Percentiles rank a stretch among this genome's conserved stretches.
These are phyloP conservation scores for Semnornis frantzii DNA, from an alignment of 2,113 vertebrate genomes.

Conservation along the genomic window DNA sequence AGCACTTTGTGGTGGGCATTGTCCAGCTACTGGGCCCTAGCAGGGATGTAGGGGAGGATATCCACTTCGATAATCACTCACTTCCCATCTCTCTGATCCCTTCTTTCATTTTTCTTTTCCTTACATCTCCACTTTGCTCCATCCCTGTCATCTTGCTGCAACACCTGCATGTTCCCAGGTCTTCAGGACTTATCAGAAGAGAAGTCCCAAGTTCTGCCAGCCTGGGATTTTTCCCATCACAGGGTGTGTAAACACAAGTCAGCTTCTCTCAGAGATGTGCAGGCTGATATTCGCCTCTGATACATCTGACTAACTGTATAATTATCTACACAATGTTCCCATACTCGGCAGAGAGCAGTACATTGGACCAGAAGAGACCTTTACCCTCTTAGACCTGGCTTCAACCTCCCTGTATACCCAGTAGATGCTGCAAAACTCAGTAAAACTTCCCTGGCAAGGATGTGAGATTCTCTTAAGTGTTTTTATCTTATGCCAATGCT, in stretches of 20 bases:
- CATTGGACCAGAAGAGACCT: not conserved
- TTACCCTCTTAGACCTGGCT: not conserved
- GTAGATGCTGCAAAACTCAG: not conserved
- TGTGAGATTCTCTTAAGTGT: not conserved
- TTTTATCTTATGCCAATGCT: not conserved
- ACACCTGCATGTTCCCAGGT: not conserved
- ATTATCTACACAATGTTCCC: not conserved
- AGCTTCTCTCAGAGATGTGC: not conserved
- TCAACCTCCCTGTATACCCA: not conserved
- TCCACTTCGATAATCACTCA: not conserved
- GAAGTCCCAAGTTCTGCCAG: not conserved
- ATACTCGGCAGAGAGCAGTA: not conserved
- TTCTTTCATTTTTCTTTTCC: not conserved
- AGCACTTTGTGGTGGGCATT: not conserved
- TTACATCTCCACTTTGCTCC: not conserved
- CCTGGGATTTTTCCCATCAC: too few relatives aligned
- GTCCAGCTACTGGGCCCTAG: not conserved
- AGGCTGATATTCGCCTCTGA: not conserved
- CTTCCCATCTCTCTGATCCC: not conserved
- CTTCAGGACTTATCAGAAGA: not conserved
- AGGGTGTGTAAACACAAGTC: not conserved
- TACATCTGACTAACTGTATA: not conserved
- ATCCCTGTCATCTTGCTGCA: not conserved
- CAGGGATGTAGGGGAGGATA: not conserved
- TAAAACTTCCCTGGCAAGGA: not conserved